A percentile compares a stretch with the other conserved stretches of the same genome.
Conservation (phyloP, 2,113 vertebrate genomes). For the Balaeniceps rex region DNA sequence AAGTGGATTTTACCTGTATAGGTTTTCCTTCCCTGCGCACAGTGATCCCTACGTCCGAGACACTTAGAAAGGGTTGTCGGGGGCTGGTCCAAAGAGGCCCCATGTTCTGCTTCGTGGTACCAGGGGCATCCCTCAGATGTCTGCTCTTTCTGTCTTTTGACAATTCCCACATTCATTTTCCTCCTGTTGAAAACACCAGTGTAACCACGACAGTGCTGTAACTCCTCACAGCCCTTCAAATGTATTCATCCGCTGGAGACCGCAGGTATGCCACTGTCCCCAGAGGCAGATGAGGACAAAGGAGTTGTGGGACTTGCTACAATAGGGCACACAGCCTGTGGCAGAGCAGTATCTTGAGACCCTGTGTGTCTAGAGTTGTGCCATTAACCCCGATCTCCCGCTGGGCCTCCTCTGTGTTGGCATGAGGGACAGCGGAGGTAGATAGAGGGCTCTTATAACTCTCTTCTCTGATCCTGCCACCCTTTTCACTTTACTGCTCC, state of each 20-base stretch:
- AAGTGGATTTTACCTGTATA: background rate
- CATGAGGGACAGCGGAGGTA: background rate
- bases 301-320: background rate
- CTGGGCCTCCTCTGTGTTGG: background rate
- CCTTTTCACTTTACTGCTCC: background rate
- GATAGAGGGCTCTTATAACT: background rate
- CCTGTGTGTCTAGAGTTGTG: background rate
- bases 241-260: background rate
- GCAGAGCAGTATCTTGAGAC: background rate
- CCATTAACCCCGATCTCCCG: background rate
- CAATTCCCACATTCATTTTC: background rate
- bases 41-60: background rate
- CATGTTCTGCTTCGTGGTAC: background rate
- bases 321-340: background rate
- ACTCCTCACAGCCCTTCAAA: background rate
- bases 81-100: background rate
- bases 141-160: background rate
- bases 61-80: background rate
- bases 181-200: background rate
- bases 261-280: background rate
- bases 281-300: background rate
- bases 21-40: background rate
- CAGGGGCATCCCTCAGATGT: rapidly evolving
- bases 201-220: background rate
- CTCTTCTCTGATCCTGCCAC: background rate